phyloP scores from a whole-genome alignment of 2,113 vertebrate species.

The Apeltes quadracus region DNA sequence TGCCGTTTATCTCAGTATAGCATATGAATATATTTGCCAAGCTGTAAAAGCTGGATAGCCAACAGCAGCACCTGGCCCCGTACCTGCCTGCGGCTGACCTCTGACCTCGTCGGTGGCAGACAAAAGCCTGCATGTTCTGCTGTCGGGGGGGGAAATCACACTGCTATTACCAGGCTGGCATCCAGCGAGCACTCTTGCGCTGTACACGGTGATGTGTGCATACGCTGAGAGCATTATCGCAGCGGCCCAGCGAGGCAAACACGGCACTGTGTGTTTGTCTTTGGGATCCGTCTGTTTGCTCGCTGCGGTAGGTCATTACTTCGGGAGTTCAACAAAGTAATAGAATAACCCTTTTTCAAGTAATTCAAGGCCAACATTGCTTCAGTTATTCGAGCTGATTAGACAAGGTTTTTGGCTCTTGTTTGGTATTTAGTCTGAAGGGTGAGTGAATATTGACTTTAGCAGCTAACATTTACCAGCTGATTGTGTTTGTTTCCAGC shows the following conservation, averaged over 20 bases:
- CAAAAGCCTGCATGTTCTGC: constrained; percentile 13
- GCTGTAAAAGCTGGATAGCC: background rate
- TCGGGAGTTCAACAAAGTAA: constrained; percentile 37
- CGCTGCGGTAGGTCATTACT: constrained; percentile 54
- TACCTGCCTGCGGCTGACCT: background rate
- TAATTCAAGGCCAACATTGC: constrained; percentile 4
- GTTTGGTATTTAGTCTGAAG: constrained; percentile 2
- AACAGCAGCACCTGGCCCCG: background rate
- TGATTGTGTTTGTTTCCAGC: constrained; percentile 37
- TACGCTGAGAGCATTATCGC: constrained; percentile 57
- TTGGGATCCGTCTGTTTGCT: constrained; percentile 65
- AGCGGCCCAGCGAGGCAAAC: constrained; percentile 66
- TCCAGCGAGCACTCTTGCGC: constrained; percentile 7
- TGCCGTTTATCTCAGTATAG: background rate
- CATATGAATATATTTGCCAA: background rate
- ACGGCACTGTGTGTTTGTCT: constrained; percentile 62
- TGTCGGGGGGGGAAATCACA: background rate
- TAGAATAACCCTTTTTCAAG: constrained; percentile 48
- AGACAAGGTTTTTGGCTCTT: constrained; percentile 6
- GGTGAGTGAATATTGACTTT: constrained; percentile 13
- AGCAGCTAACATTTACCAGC: constrained; percentile 18
- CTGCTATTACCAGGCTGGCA: constrained; percentile 18
- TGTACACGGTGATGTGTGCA: constrained; percentile 33
- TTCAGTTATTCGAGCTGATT: constrained; percentile 22
- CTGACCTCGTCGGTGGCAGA: background rate